Evolutionary conservation across 2,113 vertebrate genomes (phyloP), one percentile per base, ranked within the genome.

Genomic region (Phaethon lepturus): DNA sequence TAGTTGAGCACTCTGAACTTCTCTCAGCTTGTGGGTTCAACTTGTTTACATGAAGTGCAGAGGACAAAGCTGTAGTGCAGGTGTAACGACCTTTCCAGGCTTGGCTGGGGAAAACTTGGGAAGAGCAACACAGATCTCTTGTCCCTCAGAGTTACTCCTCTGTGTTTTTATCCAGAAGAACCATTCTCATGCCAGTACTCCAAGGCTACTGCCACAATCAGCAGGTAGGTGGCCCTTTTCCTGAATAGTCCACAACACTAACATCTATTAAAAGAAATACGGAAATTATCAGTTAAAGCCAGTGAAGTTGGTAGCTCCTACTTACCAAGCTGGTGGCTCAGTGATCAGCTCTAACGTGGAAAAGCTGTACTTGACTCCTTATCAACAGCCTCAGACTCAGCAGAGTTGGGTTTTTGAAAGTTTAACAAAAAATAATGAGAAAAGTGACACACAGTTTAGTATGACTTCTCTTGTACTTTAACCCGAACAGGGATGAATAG

Each of bases 271-370:
- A 47, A 88, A 86, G 80, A 96, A 97, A 91, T 33, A 87, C 58
- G 77, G 68, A 96, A 95, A 90, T 94, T 82, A 77, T 49, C 64
- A 95, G 75, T 92, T 91, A 67, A 97, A 96, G 47, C 96, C 97
- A 94, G 80, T 79, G 64, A 86, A 95, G 88, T 72, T 49, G 55
- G 81, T 84, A 86, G 63, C 20, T 42, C 64, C 85, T 87, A 50
- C 90, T 94, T 95, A 96, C 38, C 79, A 78, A 75, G 86, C 77
- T 90, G 84, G 95, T 96, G 55, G 84, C 90, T 96, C 73, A 52
- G 88, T 81, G 90, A 92, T 97, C 93, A 72, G 42, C 58, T 96
- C 47, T 97, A 95, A 97, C 50, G 17, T 97, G 60, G 73, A 82
- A 78, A 84, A 95, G 62, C 84, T 73, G 71, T 50, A 88, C 16